Evolutionary conservation across 1,140 invertebrate species (phyloP).

Genomic region (Tigriopus japonicus): DNA sequence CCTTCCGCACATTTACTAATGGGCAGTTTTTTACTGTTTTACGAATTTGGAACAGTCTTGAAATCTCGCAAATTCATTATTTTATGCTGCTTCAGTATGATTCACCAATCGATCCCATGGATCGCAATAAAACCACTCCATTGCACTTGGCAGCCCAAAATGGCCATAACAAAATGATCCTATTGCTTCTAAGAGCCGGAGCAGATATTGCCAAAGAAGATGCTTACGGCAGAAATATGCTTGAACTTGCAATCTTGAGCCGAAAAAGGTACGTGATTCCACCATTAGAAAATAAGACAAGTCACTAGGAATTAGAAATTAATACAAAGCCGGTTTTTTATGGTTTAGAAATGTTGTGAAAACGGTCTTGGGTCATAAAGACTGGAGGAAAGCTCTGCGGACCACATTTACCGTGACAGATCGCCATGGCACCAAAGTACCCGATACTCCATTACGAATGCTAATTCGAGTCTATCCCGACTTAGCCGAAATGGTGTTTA

Average conservation of each 20-base stretch:
- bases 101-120: conserved; percentile 19
- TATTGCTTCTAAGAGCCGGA: conserved; percentile 52
- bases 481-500: conserved; percentile 30
- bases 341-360: conserved; percentile 25
- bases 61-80: no score
- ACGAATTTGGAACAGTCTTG: no score
- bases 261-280: conserved; percentile 5
- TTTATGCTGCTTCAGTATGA: background rate
- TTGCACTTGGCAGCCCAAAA: conserved; percentile 81
- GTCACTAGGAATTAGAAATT: no score
- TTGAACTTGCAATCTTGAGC: conserved; percentile 30
- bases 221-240: conserved; percentile 26
- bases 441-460: conserved; percentile 30
- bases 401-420: background rate
- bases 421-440: conserved; percentile 18
- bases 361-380: conserved; percentile 25
- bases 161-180: conserved; percentile 54
- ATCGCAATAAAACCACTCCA: conserved; percentile 42
- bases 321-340: no score
- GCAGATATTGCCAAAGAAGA: conserved; percentile 35
- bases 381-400: conserved; percentile 27
- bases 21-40: no score
- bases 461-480: conserved; percentile 30
- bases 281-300: no score
- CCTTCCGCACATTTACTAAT: no score